Evolutionary conservation across 2,888 invertebrate species (phyloP), one percentile per base, ranked within the genome.

Genomic region (Cantharis nigra): DNA sequence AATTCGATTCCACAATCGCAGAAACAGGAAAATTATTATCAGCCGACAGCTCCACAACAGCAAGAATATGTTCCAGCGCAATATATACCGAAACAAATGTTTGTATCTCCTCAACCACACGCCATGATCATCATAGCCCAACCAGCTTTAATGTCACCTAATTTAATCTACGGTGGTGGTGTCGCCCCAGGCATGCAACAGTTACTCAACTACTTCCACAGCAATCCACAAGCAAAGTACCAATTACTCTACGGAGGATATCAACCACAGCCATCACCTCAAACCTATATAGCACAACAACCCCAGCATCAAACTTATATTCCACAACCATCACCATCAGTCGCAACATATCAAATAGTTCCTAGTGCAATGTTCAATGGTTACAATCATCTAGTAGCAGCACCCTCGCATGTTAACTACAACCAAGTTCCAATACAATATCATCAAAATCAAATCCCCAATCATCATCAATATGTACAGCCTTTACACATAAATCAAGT

Each of bases 91-190:
- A 78, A 80, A 71, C 81, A 79, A 33, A 30, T 71, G 64, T 81
- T 69, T 75, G 79, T 72, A 10, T 75, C 79, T 18, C 82, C 82
- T 14, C 84, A 83, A 65, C 83, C 81, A 11, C 83, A 82, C 33
- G 82, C 87, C 7, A 88, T 88, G 87, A 83, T 88, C 23, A 87
- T 88, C 65, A 87, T 88, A 28, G 87, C 88, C 11, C 88, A 88
- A 80, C 88, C 88, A 10, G 84, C 86, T 3, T 81, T 83, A 20
- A 80, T 86, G 9, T 86, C 85, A 11, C 85, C 85, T 26, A 84
- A 84, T 72, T 72, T 85, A 30, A 67, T 86, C 14, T 84, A 84
- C 71, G 81, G 83, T 23, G 82, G 81, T 63, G 33, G 33, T 33
- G 33, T 33, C 1, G 71, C 74, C 11, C 78, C 74, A 20, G 77